Base-by-base conservation (phyloP, 2,113 vertebrate species). In the Pristiophorus japonicus region DNA sequence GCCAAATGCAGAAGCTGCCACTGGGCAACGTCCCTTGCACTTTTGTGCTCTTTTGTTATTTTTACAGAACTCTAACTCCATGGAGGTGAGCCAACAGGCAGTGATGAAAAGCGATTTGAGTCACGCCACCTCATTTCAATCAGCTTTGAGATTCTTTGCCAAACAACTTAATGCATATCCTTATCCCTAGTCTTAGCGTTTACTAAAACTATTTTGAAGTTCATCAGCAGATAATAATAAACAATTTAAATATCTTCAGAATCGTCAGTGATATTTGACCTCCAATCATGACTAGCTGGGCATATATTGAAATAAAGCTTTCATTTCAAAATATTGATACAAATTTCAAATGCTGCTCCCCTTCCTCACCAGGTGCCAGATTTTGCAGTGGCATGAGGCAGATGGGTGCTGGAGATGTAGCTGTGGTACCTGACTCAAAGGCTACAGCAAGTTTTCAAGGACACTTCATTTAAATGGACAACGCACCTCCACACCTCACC, bases 1-100 rank as follows among this genome's bases (percentile, higher is more conserved):
- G 38, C 78, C 78, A 45, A 81, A n/a, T 81, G 78, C 78, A 81
- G 78, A 81, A 81, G 38, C 78, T 81, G 78, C 78, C 38, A 81
- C 78, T 42, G 38, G 78, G 38, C 78, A 81, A 81, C 6, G 45
- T 81, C 78, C 38, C 45, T 81, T 81, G 38, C 38, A 42, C 78
- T 81, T 81, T 18, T 34, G 16, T 81, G 14, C 75, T 81, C 1
- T 81, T 42, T 45, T 81, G 78, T 81, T 12, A 81, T 81, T 81
- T 81, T 45, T 81, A 81, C 78, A 42, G 78, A 81, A 81, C 78
- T 81, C 38, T 45, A 42, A 45, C 38, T 81, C 78, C 78, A 38
- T 38, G 6, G 38, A 45, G 38, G 78, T 5, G 38, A 81, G 45
- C 78, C 78, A 42, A 45, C 78, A 20, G 38, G 78, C n/a, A 81